Conservation (phyloP, 2,888 invertebrate species). For the Eupithecia pulchellata region DNA sequence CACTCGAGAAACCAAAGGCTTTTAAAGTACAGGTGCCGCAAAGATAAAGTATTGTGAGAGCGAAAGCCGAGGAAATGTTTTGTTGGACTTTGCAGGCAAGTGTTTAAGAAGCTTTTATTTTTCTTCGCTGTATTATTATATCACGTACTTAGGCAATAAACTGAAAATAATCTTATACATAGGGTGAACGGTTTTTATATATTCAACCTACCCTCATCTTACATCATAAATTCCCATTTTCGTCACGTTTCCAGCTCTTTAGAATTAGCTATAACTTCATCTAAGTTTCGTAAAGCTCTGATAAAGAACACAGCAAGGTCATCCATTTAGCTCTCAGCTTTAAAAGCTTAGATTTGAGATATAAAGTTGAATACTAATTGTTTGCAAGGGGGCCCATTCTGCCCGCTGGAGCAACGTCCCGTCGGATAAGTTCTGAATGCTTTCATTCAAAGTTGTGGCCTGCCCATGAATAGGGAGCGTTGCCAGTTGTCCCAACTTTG, state of each 20-base stretch:
- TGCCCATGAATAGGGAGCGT: conserved; percentile 66
- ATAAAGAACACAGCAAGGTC: not conserved
- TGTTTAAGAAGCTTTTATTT: conserved; percentile 14
- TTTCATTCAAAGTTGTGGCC: conserved; percentile 72
- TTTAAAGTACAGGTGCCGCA: conserved; percentile 35
- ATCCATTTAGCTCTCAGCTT: not conserved
- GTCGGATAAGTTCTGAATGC: conserved; percentile 70
- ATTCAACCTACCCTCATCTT: not conserved
- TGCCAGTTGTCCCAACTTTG: conserved; percentile 70
- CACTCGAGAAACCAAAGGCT: conserved; percentile 46
- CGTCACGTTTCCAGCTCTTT: not conserved
- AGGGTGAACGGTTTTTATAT: not conserved
- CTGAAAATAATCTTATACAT: not conserved
- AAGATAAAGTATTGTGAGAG: conserved; percentile 25
- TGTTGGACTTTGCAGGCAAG: not conserved
- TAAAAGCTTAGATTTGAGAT: conserved; percentile 14
- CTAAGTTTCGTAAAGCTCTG: not conserved
- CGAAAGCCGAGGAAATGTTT: conserved; percentile 19
- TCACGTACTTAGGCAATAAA: not conserved
- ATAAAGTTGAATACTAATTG: conserved; percentile 44
- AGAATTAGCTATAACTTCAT: not conserved
- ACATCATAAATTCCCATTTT: too few relatives aligned
- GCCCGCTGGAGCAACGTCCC: conserved; percentile 36
- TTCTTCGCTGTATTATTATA: not conserved
- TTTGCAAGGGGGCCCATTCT: conserved; percentile 34